These are phyloP conservation scores for Xestobium rufovillosum DNA, from an alignment of 2,888 invertebrate genomes.

Conservation along the genomic window DNA sequence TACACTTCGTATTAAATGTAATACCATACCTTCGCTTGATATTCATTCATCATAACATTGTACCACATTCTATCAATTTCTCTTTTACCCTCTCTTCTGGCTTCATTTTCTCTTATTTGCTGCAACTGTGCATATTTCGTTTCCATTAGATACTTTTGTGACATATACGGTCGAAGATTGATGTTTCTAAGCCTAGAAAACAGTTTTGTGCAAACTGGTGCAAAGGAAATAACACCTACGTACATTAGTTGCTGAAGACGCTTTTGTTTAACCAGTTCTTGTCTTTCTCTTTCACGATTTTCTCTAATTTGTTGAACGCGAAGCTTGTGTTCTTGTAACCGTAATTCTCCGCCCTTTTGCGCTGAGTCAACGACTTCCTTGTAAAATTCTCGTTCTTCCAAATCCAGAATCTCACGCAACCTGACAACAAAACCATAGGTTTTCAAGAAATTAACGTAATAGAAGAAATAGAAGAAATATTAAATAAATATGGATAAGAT, in stretches of 20 bases:
- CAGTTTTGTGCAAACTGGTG: background rate
- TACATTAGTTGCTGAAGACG: slow-evolving; percentile 42
- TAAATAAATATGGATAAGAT: too few species aligned
- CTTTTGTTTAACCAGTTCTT: slow-evolving; percentile 43
- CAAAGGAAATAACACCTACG: background rate
- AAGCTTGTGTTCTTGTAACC: slow-evolving; percentile 47
- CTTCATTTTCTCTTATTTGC: slow-evolving; percentile 55
- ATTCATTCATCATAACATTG: slow-evolving; percentile 50
- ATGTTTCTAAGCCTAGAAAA: slow-evolving; percentile 36
- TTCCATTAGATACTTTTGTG: slow-evolving; percentile 47
- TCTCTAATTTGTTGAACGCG: slow-evolving; percentile 44
- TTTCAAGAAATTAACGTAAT: background rate
- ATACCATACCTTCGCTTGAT: slow-evolving; percentile 42
- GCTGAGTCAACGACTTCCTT: slow-evolving; percentile 49
- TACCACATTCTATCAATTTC: slow-evolving; percentile 57
- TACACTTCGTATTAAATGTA: background rate
- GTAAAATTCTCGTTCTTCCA: slow-evolving; percentile 48
- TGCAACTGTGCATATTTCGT: slow-evolving; percentile 49
- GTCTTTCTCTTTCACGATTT: slow-evolving; percentile 48
- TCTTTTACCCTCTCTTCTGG: slow-evolving; percentile 46
- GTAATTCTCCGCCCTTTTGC: slow-evolving; percentile 45
- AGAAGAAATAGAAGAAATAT: background rate
- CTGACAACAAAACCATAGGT: slow-evolving; percentile 31
- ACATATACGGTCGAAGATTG: slow-evolving; percentile 44
- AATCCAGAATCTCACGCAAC: slow-evolving; percentile 41